A percentile compares a stretch with the other conserved stretches of the same genome.
Evolutionary conservation across 2,888 invertebrate species (phyloP).

Genomic region (Rhyacophila evoluta): DNA sequence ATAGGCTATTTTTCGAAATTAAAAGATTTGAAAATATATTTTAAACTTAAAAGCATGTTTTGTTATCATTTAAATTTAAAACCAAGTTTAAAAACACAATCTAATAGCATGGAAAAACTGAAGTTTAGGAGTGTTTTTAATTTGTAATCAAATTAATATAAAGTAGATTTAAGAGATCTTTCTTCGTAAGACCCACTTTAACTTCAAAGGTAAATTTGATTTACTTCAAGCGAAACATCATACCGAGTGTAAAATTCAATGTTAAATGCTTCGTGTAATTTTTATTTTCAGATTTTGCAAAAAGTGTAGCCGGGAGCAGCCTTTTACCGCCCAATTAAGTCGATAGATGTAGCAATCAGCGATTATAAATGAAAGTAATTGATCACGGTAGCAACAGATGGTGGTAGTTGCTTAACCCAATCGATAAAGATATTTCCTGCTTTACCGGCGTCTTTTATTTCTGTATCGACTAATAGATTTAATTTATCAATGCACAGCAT

Average conservation of each 20-base stretch:
- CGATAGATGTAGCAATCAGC: slow-evolving; percentile 24
- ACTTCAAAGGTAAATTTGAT: neutral
- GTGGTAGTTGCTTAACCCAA: slow-evolving; percentile 13
- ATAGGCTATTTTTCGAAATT: too few species aligned
- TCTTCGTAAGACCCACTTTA: neutral
- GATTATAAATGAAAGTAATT: slow-evolving; percentile 24
- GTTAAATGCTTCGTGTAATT: slow-evolving; percentile 14
- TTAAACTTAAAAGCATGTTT: too few species aligned
- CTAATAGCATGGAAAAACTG: too few species aligned
- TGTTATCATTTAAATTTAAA: too few species aligned
- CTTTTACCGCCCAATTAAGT: slow-evolving; percentile 22
- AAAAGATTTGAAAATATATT: too few species aligned
- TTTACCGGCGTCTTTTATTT: slow-evolving; percentile 9
- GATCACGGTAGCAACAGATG: slow-evolving; percentile 24
- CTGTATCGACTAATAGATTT: slow-evolving; percentile 7
- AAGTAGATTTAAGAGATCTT: neutral
- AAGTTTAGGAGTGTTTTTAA: too few species aligned
- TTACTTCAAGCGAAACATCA: neutral
- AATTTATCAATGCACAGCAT: neutral
- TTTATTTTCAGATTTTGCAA: slow-evolving; percentile 11
- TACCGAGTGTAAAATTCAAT: neutral
- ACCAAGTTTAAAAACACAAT: too few species aligned
- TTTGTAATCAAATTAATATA: too few species aligned
- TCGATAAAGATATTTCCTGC: slow-evolving; percentile 24
- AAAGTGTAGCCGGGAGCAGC: neutral